These are phyloP conservation scores for Channa argus DNA, from an alignment of 2,113 vertebrate species.

Conservation along the genomic window DNA sequence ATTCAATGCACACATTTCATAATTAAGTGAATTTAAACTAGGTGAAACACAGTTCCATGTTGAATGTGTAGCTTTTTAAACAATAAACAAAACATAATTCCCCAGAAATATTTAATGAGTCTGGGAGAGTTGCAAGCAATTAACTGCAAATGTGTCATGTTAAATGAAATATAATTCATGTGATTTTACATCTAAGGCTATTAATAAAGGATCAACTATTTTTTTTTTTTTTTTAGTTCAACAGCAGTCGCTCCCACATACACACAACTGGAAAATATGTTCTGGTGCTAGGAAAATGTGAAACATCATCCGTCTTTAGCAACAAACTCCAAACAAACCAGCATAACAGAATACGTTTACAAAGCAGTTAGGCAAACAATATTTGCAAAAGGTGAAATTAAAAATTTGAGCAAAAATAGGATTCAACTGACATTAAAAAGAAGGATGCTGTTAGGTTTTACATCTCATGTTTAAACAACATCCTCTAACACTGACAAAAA, in stretches of 20 bases:
- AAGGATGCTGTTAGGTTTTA: not conserved
- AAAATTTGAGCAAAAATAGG: not conserved
- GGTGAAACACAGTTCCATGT: too few species aligned
- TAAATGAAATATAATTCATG: not conserved
- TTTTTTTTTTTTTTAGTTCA: not conserved
- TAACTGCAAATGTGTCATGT: not conserved
- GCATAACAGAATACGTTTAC: not conserved
- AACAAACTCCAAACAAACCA: conserved; percentile 40
- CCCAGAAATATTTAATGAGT: not conserved
- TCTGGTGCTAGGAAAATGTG: conserved; percentile 28
- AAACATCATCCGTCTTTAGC: conserved; percentile 18
- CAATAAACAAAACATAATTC: not conserved
- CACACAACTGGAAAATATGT: conserved; percentile 26
- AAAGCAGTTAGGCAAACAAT: not conserved
- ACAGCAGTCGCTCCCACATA: conserved; percentile 3
- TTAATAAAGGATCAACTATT: not conserved
- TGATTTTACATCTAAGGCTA: conserved; percentile 2
- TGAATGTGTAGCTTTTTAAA: too few species aligned
- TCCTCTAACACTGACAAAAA: not conserved
- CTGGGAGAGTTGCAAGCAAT: not conserved
- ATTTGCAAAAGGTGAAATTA: not conserved
- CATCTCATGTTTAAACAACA: not conserved
- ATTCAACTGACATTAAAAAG: not conserved
- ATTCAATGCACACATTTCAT: not conserved
- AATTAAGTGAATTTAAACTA: not conserved